A percentile compares a stretch with the other conserved stretches of the same genome.
Conservation (phyloP, 2,113 vertebrate species). For the Amphiprion ocellaris region DNA sequence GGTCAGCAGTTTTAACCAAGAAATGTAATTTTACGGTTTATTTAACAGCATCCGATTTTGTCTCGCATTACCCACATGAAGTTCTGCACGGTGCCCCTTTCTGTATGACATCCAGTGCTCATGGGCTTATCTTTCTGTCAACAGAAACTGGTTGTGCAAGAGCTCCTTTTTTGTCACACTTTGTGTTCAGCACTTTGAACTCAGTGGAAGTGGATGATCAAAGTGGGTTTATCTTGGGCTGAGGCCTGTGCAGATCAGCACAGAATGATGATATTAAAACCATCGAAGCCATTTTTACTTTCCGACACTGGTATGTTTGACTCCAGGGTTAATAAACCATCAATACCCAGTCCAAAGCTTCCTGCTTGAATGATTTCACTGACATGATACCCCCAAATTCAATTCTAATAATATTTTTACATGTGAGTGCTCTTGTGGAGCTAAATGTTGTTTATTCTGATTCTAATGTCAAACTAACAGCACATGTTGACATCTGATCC, state of each 20-base stretch:
- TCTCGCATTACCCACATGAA: slow-evolving; percentile 27
- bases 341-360: not conserved
- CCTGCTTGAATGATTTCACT: slow-evolving; percentile 1
- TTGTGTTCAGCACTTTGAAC: slow-evolving; percentile 61
- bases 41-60: slow-evolving; percentile 24
- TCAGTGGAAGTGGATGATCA: slow-evolving; percentile 18
- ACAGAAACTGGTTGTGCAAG: slow-evolving; percentile 62
- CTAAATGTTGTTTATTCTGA: not conserved
- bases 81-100: slow-evolving; percentile 14
- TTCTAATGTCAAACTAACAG: not conserved
- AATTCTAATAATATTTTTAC: too few species aligned
- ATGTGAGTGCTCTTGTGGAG: not conserved
- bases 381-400: too few species aligned
- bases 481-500: not conserved
- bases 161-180: slow-evolving; percentile 27
- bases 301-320: too few species aligned
- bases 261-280: not conserved
- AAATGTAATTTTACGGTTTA: slow-evolving; percentile 53
- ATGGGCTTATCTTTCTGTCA: slow-evolving; percentile 63
- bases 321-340: too few species aligned
- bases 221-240: not conserved
- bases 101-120: slow-evolving; percentile 8
- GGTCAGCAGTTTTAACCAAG: slow-evolving; percentile 14
- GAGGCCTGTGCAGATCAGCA: not conserved
- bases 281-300: not conserved